Conservation (phyloP, 2,113 vertebrate genomes). For the Mormyrus iriodes region DNA sequence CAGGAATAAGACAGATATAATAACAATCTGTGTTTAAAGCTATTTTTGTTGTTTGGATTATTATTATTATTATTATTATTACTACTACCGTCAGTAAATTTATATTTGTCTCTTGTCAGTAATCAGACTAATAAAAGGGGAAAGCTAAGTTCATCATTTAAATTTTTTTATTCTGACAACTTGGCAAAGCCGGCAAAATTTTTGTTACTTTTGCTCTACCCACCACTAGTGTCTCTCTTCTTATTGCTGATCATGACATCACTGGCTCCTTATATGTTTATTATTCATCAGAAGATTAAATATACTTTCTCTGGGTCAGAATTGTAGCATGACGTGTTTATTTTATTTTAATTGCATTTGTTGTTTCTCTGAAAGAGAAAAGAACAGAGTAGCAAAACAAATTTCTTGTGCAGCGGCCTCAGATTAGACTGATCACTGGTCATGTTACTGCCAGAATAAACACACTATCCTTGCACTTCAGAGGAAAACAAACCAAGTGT, state of each 20-base stretch:
- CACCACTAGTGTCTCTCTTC: background rate
- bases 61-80: background rate
- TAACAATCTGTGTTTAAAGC: background rate
- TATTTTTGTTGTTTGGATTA: background rate
- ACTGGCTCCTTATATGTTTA: background rate
- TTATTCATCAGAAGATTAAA: background rate
- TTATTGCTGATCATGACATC: background rate
- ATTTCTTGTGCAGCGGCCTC: background rate
- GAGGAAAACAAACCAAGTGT: slow-evolving; percentile 1
- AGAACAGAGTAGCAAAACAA: background rate
- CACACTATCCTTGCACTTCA: background rate
- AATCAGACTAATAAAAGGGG: too few species aligned
- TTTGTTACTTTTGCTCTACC: background rate
- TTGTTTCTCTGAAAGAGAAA: background rate
- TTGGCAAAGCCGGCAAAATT: background rate
- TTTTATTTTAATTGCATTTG: background rate
- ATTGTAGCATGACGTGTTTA: background rate
- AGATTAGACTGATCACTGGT: slow-evolving; percentile 21
- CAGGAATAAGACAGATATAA: background rate
- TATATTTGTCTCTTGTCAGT: background rate
- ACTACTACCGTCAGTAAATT: background rate
- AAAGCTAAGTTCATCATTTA: background rate
- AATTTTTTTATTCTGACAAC: background rate
- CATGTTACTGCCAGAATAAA: slow-evolving; percentile 28
- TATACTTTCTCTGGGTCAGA: background rate